A percentile compares a stretch with the other conserved stretches of the same genome.
Conservation (phyloP, 1,140 invertebrate species). For the Heliconius hermathena region DNA sequence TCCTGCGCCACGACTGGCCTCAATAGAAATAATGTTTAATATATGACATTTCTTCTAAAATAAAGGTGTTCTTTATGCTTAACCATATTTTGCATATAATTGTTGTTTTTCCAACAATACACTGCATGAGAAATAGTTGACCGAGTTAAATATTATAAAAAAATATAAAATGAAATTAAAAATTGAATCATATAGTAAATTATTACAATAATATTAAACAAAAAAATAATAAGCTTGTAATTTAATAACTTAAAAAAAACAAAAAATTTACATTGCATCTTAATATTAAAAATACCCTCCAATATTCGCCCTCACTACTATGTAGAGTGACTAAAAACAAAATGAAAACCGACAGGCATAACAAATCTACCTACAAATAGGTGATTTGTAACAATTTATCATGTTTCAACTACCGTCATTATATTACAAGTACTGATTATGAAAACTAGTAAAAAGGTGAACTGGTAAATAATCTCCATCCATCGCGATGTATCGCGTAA, state of each 20-base stretch:
- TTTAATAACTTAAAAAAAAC: too few relatives aligned
- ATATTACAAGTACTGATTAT: conserved; percentile 23
- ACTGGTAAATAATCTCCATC: conserved; percentile 35
- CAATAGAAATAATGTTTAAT: too few relatives aligned
- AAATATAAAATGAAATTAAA: too few relatives aligned
- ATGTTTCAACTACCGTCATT: conserved; percentile 6
- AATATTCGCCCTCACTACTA: neutral
- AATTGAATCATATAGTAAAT: too few relatives aligned
- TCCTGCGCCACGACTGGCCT: too few relatives aligned
- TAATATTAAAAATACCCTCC: too few relatives aligned
- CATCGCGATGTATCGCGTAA: conserved; percentile 46
- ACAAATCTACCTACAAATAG: neutral
- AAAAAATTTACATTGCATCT: too few relatives aligned
- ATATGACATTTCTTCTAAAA: neutral
- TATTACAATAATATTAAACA: too few relatives aligned
- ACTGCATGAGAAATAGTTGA: neutral
- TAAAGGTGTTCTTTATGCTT: neutral
- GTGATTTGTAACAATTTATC: neutral
- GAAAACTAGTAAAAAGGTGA: conserved; percentile 39
- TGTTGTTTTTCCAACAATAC: neutral
- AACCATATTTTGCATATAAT: neutral
- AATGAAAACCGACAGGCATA: neutral
- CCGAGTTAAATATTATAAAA: too few relatives aligned
- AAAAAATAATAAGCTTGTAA: too few relatives aligned
- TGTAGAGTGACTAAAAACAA: neutral